Base-by-base conservation (phyloP, 1,140 invertebrate species). In the Penaeus japonicus region DNA sequence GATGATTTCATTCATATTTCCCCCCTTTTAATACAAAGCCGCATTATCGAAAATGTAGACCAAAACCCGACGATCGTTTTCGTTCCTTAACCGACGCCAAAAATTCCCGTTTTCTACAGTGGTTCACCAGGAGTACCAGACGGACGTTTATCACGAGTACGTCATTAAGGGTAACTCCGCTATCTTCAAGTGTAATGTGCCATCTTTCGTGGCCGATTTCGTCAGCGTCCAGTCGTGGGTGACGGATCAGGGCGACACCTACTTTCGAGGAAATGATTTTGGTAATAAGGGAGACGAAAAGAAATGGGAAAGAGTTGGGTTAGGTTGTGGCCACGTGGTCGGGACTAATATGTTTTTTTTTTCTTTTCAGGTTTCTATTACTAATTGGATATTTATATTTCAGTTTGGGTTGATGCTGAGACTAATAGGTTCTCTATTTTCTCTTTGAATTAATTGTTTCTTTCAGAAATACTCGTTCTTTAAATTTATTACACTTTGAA, bases 81-180 rank as follows among this genome's bases (percentile, higher is more conserved):
- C 32, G 2, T 17, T 62, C 4, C 57, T 65, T 62, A 35, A 30
- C 18, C 22, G n/a, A 3, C 27, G 27, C 53, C 17, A 0, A n/a
- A 57, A n/a, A 84, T 30, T 24, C 35, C 15, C 24, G 18, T 55
- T 15, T 82, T 89, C 91, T 90, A 22, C 94, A 97, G 96, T 97
- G 92, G 95, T 97, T 55, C 94, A 95, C 83, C 96, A 96, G 92
- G 94, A 94, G 27, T 97, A 96, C 92, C 95, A 96, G 92, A 95
- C 96, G 20, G 96, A 96, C 92, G 95, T 96, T 70, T 95, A 96
- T 92, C 96, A 96, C 91, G 96, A 97, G 91, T 97, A 97, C 93
- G 97, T 97, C 5, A 98, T 98, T 91, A 95, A 96, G 92, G 97
- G 97, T 80, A 98, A 98, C 93, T 96, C 97, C 73, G 97, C 97